Percentiles rank a stretch among this genome's conserved stretches.
Evolutionary conservation across 2,888 invertebrate genomes (phyloP).

Genomic region (Cephus spinipes): DNA sequence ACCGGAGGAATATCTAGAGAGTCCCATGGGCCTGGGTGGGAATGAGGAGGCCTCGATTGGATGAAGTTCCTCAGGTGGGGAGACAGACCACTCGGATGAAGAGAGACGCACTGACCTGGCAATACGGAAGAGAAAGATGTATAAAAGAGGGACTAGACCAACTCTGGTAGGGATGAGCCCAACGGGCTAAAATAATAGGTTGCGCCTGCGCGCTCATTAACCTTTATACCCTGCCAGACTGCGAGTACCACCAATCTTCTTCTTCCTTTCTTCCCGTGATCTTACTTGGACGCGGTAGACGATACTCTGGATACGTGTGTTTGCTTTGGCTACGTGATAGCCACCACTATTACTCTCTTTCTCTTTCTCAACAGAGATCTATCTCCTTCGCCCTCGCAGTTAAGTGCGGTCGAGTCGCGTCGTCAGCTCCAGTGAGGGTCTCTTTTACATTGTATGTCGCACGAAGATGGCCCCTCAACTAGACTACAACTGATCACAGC

Average conservation of each 20-base stretch:
- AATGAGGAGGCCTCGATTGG: slow-evolving; percentile 15
- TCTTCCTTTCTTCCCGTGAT: slow-evolving; percentile 47
- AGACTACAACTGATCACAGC: not conserved
- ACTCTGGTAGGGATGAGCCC: slow-evolving; percentile 30
- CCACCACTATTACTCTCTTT: not conserved
- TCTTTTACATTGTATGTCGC: not conserved
- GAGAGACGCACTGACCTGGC: slow-evolving; percentile 1
- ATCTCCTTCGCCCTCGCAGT: slow-evolving; percentile 21
- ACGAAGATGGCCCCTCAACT: not conserved
- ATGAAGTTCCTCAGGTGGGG: not conserved
- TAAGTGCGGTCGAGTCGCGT: not conserved
- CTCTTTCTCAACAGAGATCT: not conserved
- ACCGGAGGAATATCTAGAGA: slow-evolving; percentile 5
- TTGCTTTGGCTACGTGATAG: not conserved
- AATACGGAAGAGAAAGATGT: not conserved
- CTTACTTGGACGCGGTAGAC: slow-evolving; percentile 3
- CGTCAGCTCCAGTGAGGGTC: not conserved
- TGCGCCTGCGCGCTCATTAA: slow-evolving; percentile 66
- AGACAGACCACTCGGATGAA: slow-evolving; percentile 1
- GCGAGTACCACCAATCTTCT: slow-evolving; percentile 63
- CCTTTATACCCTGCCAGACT: slow-evolving; percentile 63
- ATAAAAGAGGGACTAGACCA: slow-evolving; percentile 5
- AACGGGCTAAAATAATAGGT: slow-evolving; percentile 65
- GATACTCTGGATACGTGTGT: slow-evolving; percentile 7
- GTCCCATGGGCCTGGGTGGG: not conserved